These are phyloP conservation scores for Celastrina argiolus DNA, from an alignment of 2,888 invertebrate genomes.

Conservation along the genomic window DNA sequence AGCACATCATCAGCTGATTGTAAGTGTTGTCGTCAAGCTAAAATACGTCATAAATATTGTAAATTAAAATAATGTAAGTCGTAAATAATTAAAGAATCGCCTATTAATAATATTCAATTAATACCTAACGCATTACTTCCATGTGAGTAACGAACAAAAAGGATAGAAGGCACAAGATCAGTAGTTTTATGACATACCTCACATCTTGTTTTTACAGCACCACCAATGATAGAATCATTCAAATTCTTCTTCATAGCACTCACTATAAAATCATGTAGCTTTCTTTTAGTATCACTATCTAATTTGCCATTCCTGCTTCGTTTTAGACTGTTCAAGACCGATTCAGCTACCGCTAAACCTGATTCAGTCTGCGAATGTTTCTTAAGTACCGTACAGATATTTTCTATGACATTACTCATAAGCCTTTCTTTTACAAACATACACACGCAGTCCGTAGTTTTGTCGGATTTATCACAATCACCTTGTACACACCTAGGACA, in stretches of 20 bases:
- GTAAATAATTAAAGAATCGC: too few species aligned
- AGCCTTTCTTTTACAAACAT: slow-evolving; percentile 56
- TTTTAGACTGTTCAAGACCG: slow-evolving; percentile 49
- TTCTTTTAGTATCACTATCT: slow-evolving; percentile 46
- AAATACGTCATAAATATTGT: slow-evolving; percentile 17
- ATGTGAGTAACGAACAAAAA: not conserved
- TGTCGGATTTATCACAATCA: slow-evolving; percentile 48
- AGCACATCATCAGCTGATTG: slow-evolving; percentile 58
- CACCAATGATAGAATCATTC: slow-evolving; percentile 63
- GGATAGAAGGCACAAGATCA: not conserved
- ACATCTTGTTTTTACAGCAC: slow-evolving; percentile 68
- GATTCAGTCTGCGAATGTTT: not conserved
- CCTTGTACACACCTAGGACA: slow-evolving; percentile 57
- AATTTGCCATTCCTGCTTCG: slow-evolving; percentile 63
- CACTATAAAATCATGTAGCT: slow-evolving; percentile 58
- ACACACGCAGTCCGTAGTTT: slow-evolving; percentile 55
- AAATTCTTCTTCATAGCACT: slow-evolving; percentile 58
- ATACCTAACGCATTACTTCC: too few species aligned
- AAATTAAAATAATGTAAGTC: too few species aligned
- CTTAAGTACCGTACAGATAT: slow-evolving; percentile 15
- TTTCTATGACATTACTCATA: slow-evolving; percentile 56
- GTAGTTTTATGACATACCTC: slow-evolving; percentile 46
- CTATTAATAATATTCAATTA: too few species aligned
- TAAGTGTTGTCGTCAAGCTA: slow-evolving; percentile 64
- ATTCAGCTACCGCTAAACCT: slow-evolving; percentile 48